Conservation (phyloP, 2,888 invertebrate genomes). For the Cheilosia impressa region DNA sequence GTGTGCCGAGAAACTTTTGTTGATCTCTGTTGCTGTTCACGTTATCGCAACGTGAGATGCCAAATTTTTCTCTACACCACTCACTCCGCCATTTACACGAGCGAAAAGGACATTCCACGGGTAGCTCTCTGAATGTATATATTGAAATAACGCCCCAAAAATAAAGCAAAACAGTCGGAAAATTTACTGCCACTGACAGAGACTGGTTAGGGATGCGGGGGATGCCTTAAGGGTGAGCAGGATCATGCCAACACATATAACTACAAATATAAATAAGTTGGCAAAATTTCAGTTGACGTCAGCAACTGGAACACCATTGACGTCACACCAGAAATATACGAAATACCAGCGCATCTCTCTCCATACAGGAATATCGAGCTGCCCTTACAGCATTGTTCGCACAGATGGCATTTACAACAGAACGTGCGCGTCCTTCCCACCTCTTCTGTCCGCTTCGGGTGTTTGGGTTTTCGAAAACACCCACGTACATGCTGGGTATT, state of each 20-base stretch:
- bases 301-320: conserved; percentile 67
- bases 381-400: conserved; percentile 41
- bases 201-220: conserved; percentile 1
- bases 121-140: conserved; percentile 22
- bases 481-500: conserved; percentile 22
- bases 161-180: conserved; percentile 42
- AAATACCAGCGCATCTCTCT: not conserved
- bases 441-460: not conserved
- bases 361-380: conserved; percentile 5
- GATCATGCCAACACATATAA: conserved; percentile 47
- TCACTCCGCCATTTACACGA: conserved; percentile 12
- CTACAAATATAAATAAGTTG: conserved; percentile 57
- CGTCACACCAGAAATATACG: conserved; percentile 53
- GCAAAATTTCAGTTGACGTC: conserved; percentile 71
- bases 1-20: conserved; percentile 60
- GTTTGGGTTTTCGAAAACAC: conserved; percentile 28
- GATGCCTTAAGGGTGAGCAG: not conserved
- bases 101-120: conserved; percentile 58
- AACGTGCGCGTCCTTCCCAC: conserved; percentile 34
- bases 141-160: conserved; percentile 65
- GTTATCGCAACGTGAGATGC: conserved; percentile 60
- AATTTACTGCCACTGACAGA: conserved; percentile 24
- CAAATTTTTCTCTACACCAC: not conserved
- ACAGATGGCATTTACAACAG: conserved; percentile 70
- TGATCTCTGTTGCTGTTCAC: conserved; percentile 61